Base-by-base conservation (phyloP, 2,113 vertebrate species). In the Oostethus manadensis region DNA sequence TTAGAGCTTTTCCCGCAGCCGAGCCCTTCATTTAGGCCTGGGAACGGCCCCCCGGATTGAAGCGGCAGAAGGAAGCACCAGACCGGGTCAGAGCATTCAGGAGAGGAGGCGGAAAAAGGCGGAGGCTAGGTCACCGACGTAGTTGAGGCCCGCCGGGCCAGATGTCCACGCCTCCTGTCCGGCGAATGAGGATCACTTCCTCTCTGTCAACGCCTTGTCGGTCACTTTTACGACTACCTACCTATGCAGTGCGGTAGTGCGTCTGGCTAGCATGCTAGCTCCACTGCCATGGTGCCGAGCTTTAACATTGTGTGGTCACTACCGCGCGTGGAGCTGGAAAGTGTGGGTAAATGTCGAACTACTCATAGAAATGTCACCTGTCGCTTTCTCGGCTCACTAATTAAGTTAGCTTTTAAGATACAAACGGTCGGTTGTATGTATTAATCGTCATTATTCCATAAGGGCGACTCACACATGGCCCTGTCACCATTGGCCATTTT, bases 51-150 rank as follows among this genome's bases (percentile, higher is more conserved):
- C 65, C 33, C 59, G 74, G 66, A 69, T 65, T 47, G 14, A n/a
- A 70, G 38, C 82, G 60, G 79, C 43, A 63, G 66, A 77, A 59
- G 16, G 64, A 64, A 63, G 62, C 71, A 16, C 47, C 35, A 70
- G 64, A 68, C 63, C 66, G 74, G 82, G 73, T 82, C 84, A 82
- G 73, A 71, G 76, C 76, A 82, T 86, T 86, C 58, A 84, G 62
- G 72, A 73, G 64, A 83, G 70, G 35, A 5, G 29, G 29, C 29
- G n/a, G 29, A n/a, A 54, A 16, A 13, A 23, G 48, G 45, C 9
- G 69, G 74, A 61, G 74, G 82, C 69, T 81, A 68, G 66, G 75
- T 65, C 76, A 64, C 10, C 21, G 57, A 56, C 46, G 6, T 1
- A 50, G 49, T 57, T 44, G 55, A 78, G 79, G 79, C 74, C 80